phyloP scores from a whole-genome alignment of 2,113 vertebrate species.

The Shinisaurus crocodilurus region DNA sequence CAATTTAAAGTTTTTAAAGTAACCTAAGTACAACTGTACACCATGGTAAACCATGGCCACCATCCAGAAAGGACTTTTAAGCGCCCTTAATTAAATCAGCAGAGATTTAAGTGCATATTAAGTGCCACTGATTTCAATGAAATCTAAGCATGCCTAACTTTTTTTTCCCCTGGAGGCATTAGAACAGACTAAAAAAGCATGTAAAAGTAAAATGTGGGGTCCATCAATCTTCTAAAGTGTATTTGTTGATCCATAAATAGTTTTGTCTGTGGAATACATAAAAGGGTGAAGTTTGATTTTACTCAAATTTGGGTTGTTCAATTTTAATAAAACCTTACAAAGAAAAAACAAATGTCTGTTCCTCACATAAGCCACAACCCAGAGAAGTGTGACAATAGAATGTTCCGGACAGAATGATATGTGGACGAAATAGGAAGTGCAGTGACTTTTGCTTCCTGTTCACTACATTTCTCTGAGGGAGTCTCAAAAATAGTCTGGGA shows the following conservation, averaged over 20 bases:
- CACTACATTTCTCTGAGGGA: not conserved
- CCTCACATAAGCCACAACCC: not conserved
- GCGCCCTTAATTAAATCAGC: not conserved
- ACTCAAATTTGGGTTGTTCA: not conserved
- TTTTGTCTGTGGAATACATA: not conserved
- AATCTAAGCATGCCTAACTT: slow-evolving; percentile 16
- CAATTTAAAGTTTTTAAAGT: not conserved
- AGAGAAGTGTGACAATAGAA: not conserved
- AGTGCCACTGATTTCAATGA: not conserved
- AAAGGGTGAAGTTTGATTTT: not conserved
- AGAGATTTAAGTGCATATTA: not conserved
- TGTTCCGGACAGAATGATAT: not conserved
- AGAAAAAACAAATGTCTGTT: no score
- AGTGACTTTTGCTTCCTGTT: not conserved
- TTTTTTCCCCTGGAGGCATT: not conserved
- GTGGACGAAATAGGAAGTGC: not conserved
- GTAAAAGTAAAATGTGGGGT: not conserved
- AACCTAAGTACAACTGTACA: not conserved
- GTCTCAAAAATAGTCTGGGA: not conserved
- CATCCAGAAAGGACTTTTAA: not conserved
- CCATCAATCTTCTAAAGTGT: not conserved
- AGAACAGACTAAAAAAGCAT: not conserved
- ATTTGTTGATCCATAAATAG: slow-evolving; percentile 8
- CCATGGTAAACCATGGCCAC: not conserved
- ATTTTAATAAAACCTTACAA: not conserved